Base-by-base conservation (phyloP, 92 coral and sea anemone species). In the Epizoanthus rinbou region DNA sequence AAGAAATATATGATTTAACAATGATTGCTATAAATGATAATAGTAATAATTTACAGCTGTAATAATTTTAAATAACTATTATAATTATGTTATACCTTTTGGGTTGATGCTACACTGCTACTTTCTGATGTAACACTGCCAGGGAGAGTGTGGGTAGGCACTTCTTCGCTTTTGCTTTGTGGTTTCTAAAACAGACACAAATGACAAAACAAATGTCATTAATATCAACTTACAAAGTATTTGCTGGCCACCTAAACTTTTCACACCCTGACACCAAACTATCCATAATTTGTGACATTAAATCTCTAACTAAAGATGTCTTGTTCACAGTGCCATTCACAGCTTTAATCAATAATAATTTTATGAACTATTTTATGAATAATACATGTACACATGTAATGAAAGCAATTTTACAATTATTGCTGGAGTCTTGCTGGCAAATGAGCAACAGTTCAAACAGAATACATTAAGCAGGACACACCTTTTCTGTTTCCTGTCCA, bases 401-500 rank as follows among this genome's bases (percentile, higher is more conserved):
- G 24, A 64, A 10, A 7, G 16, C 35, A 21, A 10, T 64, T 21
- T 64, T 11, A 64, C 69, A 64, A 64, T 64, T 7, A 64, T 64
- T 16, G 35, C 35, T 64, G 15, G 13, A 64, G 10, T n/a, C 5
- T 8, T 54, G 13, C 65, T 18, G 24, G 15, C 17, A 70, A 52
- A 35, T 11, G 41, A 43, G 3, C n/a, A 15, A 25, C 57, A 8
- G 58, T 25, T 25, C 59, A 45, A n/a, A 14, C 14, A n/a, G 35
- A 37, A 14, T 33, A 53, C 1, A 5, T 33, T 22, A 64, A 64
- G 25, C 22, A 8, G 24, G 4, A 43, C 68, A 64, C 56, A 90
- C 97, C 97, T 93, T 90, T 53, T 86, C 97, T 43, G 83, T 59
- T 39, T 86, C 83, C 6, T 63, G 9, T n/a, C 69, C 60, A 24